Evolutionary conservation across 2,797 vertebrate species (phyloP).

Genomic region (Pseudomugil gertrudae): DNA sequence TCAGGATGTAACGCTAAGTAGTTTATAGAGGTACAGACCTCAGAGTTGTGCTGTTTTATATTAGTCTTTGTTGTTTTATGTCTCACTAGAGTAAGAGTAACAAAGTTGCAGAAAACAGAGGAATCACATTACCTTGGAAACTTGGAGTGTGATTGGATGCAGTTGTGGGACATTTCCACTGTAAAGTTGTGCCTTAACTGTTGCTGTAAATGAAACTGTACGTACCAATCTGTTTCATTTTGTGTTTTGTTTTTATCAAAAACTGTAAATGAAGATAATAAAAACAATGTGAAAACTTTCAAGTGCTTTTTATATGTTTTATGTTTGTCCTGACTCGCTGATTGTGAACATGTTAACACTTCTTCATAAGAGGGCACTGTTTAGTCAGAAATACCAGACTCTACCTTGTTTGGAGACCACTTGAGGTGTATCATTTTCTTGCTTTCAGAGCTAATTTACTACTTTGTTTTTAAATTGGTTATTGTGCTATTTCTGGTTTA

Average conservation of each 20-base stretch:
- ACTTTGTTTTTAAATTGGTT: slow-evolving; percentile 11
- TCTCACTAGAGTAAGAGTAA: slow-evolving; percentile 20
- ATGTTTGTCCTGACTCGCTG: slow-evolving; percentile 10
- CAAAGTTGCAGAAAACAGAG: neutral
- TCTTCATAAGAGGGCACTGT: slow-evolving; percentile 69
- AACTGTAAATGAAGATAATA: slow-evolving; percentile 41
- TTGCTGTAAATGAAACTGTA: slow-evolving; percentile 46
- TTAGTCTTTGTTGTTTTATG: slow-evolving; percentile 25
- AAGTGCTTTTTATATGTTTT: neutral
- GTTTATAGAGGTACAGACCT: neutral
- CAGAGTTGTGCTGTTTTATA: slow-evolving; percentile 5
- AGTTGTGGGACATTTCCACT: slow-evolving; percentile 33
- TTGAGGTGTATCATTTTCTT: neutral
- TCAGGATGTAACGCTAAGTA: slow-evolving; percentile 86
- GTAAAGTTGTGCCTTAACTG: slow-evolving; percentile 64
- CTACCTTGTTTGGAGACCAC: neutral
- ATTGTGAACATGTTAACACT: neutral
- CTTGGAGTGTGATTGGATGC: slow-evolving; percentile 10
- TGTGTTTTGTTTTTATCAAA: slow-evolving; percentile 5
- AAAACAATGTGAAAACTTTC: slow-evolving; percentile 16
- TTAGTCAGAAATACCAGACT: slow-evolving; percentile 49
- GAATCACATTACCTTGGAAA: slow-evolving; percentile 3
- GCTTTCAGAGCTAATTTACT: neutral
- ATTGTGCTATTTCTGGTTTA: slow-evolving; percentile 12
- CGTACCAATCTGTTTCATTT: slow-evolving; percentile 14